These are phyloP conservation scores for Saguinus midas DNA, from an alignment of 2,113 vertebrate species.

Conservation along the genomic window DNA sequence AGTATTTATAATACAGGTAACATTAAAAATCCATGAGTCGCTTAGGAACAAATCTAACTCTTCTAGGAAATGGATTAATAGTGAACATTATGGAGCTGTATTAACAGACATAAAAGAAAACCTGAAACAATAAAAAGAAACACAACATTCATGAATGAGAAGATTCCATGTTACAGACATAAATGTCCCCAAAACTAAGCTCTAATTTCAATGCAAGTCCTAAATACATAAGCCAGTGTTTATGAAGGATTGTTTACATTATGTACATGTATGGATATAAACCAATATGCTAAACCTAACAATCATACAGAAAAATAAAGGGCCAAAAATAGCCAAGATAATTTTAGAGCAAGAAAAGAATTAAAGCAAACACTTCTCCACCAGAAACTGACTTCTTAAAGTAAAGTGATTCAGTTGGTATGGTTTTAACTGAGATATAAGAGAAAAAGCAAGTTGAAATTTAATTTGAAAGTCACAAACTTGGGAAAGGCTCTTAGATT, in stretches of 20 bases:
- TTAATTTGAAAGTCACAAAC: neutral
- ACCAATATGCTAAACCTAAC: neutral
- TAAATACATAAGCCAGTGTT: neutral
- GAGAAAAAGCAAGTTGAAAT: neutral
- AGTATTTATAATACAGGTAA: neutral
- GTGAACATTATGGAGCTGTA: neutral
- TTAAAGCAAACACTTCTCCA: neutral
- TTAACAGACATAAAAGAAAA: slow-evolving; percentile 16
- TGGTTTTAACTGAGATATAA: neutral
- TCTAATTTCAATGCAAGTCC: slow-evolving; percentile 15
- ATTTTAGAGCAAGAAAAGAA: neutral
- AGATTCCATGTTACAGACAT: neutral
- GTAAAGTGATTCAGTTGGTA: neutral
- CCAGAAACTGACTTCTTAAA: neutral
- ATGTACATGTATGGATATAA: neutral
- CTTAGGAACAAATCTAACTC: neutral
- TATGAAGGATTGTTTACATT: neutral
- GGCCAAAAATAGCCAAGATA: neutral
- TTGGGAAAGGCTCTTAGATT: neutral
- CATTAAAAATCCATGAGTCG: neutral
- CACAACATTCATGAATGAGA: neutral
- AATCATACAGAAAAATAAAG: neutral
- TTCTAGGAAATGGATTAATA: neutral
- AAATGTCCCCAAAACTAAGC: neutral
- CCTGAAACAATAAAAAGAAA: neutral